A percentile compares a stretch with the other conserved stretches of the same genome.
These are phyloP conservation scores for Hypothenemus hampei DNA, from an alignment of 1,140 invertebrate species.

Conservation along the genomic window DNA sequence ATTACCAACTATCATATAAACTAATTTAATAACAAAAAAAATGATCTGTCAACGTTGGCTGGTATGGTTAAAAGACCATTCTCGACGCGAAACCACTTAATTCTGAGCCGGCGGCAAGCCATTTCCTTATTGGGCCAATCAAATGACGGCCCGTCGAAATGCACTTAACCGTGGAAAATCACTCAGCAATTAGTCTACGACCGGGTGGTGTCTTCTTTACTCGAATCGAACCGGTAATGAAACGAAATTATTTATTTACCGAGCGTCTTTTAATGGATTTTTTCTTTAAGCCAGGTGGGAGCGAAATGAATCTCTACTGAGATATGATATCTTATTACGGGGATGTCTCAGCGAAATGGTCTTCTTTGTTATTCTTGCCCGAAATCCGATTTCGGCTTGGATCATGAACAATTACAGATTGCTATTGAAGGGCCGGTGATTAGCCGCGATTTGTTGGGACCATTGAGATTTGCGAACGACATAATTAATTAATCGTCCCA, in stretches of 20 bases:
- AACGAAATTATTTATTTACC: too few relatives aligned
- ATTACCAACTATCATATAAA: too few relatives aligned
- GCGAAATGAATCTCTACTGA: too few relatives aligned
- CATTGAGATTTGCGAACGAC: slow-evolving; percentile 1
- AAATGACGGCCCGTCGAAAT: slow-evolving; percentile 9
- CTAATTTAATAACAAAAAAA: too few relatives aligned
- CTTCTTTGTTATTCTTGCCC: too few relatives aligned
- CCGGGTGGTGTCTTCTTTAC: neutral
- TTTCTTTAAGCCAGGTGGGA: too few relatives aligned
- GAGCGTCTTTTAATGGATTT: too few relatives aligned
- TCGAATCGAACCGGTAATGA: neutral
- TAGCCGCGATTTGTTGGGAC: neutral
- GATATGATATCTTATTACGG: too few relatives aligned
- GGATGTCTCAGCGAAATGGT: too few relatives aligned
- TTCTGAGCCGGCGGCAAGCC: slow-evolving; percentile 1
- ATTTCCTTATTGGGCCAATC: slow-evolving; percentile 8
- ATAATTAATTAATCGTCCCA: neutral
- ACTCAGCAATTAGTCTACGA: slow-evolving; percentile 11
- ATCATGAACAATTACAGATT: neutral
- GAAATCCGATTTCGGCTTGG: neutral
- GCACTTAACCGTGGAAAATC: slow-evolving; percentile 14
- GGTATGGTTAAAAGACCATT: neutral
- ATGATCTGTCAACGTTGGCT: too few relatives aligned
- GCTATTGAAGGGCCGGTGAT: slow-evolving; percentile 3
- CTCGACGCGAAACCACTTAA: slow-evolving; percentile 6